Evolutionary conservation across 2,888 invertebrate species (phyloP), one percentile per base, ranked within the genome.

Genomic region (Amblyjoppa proteus): DNA sequence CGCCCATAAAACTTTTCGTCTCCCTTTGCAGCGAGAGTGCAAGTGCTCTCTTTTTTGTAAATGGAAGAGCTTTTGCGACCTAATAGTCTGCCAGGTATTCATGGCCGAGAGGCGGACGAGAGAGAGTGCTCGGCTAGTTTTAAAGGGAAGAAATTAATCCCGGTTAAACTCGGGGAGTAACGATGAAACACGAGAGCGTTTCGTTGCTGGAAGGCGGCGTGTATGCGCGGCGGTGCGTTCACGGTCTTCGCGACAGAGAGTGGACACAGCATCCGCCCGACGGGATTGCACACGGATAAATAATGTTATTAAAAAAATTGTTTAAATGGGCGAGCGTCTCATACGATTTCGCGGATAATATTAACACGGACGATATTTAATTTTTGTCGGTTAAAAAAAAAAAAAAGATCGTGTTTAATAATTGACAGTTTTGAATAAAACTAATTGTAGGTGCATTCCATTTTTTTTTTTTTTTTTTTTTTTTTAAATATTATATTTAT

Each of bases 141-240:
- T 73, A 78, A 64, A 83, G 74, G 71, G 68, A 83, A 78, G 66
- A 78, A 83, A 83, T 83, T 78, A 83, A 83, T 83, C 83, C 78
- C 66, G 56, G 83, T 83, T 83, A 73, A 82, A 79, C 61, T 69
- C 38, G 51, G 71, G 20, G 75, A 53, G 58, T 83, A 77, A 83
- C 77, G 83, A 83, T 83, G 77, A 83, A 83, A 83, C 66, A 83
- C 66, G 77, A 77, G 83, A 41, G 77, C 45, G 81, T 66, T 70
- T 56, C 70, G 75, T 20, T 64, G 75, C 49, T 34, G 49, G 51
- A 51, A 58, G 31, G 66, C 16, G 31, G 66, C 16, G 2, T 41
- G 41, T 20, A 68, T 25, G 64, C 11, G 31, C 31, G n/a, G n/a
- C 13, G 51, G 34, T 34, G 28, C 11, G 25, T 58, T 16, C 25